Evolutionary conservation across 2,888 invertebrate species (phyloP), one percentile per base, ranked within the genome.

Genomic region (Cinara cedri): DNA sequence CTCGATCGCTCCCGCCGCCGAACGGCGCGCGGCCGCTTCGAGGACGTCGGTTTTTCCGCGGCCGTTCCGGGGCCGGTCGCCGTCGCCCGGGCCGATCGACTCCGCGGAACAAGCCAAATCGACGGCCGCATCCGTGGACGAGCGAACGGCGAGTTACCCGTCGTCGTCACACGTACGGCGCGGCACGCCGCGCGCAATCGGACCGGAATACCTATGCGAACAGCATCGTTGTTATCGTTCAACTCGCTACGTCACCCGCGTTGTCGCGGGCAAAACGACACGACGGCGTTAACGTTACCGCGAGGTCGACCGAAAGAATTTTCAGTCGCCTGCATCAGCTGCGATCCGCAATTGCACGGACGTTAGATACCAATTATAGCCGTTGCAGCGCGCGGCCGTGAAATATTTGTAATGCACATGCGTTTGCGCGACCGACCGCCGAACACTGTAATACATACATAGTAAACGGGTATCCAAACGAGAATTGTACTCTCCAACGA

Each of bases 221-320:
- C n/a, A n/a, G n/a, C 24, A 49, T 66, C 3, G 6, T 62, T 74
- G 26, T 74, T 63, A 63, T 74, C 62, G 21, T n/a, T n/a, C n/a
- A 63, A 51, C 34, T 51, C 34, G 72, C 34, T 72, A 49, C 34
- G 10, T 55, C 6, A 34, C 34, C 34, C 6, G 19, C 9, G 19
- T 74, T 51, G 26, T 51, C 34, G 51, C 62, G 62, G 62, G 51
- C 51, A 74, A 34, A 74, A 74, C 72, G 62, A 21, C 13, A 21
- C 51, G n/a, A n/a, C n/a, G n/a, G 6, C 34, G 34, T 34, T 34
- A 34, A 34, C 6, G 6, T 34, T 16, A n/a, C 51, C 34, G 21
- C 72, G 62, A 74, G 72, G 72, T 74, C 62, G 51, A 74, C 51
- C 34, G 9, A 34, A 74, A 74, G 72, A 74, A 74, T 74, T 74